Evolutionary conservation across 2,888 invertebrate species (phyloP), one percentile per base, ranked within the genome.

Genomic region (Tyria jacobaeae): DNA sequence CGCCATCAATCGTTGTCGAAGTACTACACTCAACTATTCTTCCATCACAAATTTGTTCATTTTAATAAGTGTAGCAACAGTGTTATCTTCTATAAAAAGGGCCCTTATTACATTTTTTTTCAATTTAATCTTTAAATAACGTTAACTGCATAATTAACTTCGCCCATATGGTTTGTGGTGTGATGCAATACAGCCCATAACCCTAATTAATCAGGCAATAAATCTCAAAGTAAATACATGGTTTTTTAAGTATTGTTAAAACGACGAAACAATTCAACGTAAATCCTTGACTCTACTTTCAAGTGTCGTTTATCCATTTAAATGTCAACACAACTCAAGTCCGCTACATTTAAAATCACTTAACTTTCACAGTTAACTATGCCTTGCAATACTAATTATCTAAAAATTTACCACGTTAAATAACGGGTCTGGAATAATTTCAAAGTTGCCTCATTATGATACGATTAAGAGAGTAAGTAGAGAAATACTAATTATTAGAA

Each of bases 311-410:
- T 39, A 39, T 49, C 17, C 41, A 39, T 41, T 51, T 21, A 58
- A 59, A 62, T 69, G 70, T 64, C 66, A 60, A 57, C 60, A 60
- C 39, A 57, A 50, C 53, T 50, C 14, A 56, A 27, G 34, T 17
- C 17, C 7, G 7, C 37, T 44, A 70, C 67, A 58, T 55, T 61
- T n/a, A 63, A 66, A 60, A 57, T 37, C 64, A 64, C 73, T 70
- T 62, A 73, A 62, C 39, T 56, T 56, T 56, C 35, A 74, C 47
- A 63, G 68, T 70, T 73, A 76, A 75, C 78, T 76, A 79, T 68
- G 44, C 54, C 54, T 41, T 54, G 54, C 21, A 17, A 24, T 31
- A 17, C 44, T 54, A 41, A 41, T 24, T 2, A 37, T 10, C 21
- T 44, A 17, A 21, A 17, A 44, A 21, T 21, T 44, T 17, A 44